These are phyloP conservation scores for Chloroclystis v-ata DNA, from an alignment of 2,888 invertebrate genomes.

Conservation along the genomic window DNA sequence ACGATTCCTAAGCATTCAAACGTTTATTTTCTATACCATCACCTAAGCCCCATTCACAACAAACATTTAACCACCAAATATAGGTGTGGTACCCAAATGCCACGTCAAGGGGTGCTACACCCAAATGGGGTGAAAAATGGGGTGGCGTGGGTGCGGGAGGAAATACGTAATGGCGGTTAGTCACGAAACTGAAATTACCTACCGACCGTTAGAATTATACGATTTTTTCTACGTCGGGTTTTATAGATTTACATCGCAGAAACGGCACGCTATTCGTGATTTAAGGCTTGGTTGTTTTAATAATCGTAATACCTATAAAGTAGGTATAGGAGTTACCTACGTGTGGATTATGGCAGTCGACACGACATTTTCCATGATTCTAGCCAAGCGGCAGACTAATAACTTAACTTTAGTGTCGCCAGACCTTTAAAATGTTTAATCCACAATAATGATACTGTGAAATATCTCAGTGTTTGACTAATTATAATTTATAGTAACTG, in stretches of 20 bases:
- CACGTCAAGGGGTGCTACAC: slow-evolving; percentile 23
- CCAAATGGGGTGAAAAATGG: slow-evolving; percentile 30
- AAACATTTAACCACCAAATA: slow-evolving; percentile 41
- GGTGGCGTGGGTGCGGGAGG: slow-evolving; percentile 48
- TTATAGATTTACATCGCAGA: slow-evolving; percentile 31
- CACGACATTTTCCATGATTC: background rate
- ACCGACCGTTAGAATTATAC: slow-evolving; percentile 17
- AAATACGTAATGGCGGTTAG: slow-evolving; percentile 64
- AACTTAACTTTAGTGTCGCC: too few relatives aligned
- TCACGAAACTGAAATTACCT: slow-evolving; percentile 61
- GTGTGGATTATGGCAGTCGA: slow-evolving; percentile 12
- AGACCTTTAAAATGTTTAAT: too few relatives aligned
- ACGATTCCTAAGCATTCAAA: too few relatives aligned
- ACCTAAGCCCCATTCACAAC: slow-evolving; percentile 8
- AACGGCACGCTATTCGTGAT: slow-evolving; percentile 38
- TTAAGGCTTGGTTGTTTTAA: slow-evolving; percentile 28
- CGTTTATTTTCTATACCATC: background rate
- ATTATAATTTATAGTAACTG: too few relatives aligned
- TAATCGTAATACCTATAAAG: slow-evolving; percentile 8
- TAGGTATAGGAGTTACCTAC: slow-evolving; percentile 6
- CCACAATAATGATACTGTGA: too few relatives aligned
- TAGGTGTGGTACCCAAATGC: slow-evolving; percentile 46
- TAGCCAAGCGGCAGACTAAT: too few relatives aligned
- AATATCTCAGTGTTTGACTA: too few relatives aligned
- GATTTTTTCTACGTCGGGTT: slow-evolving; percentile 28